Conservation (phyloP, 92 coral and sea anemone species). For the Actinernus sp. region DNA sequence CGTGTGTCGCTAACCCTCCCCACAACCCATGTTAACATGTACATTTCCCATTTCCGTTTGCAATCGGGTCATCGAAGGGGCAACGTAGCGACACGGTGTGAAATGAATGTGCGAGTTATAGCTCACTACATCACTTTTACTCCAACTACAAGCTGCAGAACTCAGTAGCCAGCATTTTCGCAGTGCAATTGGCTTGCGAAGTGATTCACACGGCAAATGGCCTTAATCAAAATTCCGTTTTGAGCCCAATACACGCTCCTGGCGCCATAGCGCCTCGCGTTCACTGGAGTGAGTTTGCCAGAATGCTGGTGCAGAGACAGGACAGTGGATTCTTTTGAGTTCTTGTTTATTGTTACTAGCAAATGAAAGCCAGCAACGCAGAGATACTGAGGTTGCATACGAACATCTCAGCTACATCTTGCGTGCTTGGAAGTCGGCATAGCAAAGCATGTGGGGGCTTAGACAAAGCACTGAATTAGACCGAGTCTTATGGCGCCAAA, state of each 20-base stretch:
- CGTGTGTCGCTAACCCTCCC: slow-evolving; percentile 65
- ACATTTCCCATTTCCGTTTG: slow-evolving; percentile 80
- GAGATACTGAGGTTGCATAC: slow-evolving; percentile 20
- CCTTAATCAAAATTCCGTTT: slow-evolving; percentile 80
- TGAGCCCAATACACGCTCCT: slow-evolving; percentile 65
- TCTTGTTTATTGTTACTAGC: slow-evolving; percentile 20
- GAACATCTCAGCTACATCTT: slow-evolving; percentile 86
- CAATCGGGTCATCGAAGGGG: slow-evolving; percentile 71
- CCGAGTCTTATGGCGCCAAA: slow-evolving; percentile 89
- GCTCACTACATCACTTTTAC: slow-evolving; percentile 47
- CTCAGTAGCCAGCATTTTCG: neutral
- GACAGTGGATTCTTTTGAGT: slow-evolving; percentile 7
- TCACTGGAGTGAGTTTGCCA: slow-evolving; percentile 28
- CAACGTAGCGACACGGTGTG: slow-evolving; percentile 26
- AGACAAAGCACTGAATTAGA: slow-evolving; percentile 96
- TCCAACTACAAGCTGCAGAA: slow-evolving; percentile 7
- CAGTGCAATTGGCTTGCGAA: slow-evolving; percentile 7
- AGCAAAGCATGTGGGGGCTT: slow-evolving; percentile 89
- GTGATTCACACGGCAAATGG: slow-evolving; percentile 56
- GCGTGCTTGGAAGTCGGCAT: slow-evolving; percentile 94
- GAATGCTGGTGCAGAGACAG: slow-evolving; percentile 1
- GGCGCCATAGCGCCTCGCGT: slow-evolving; percentile 81
- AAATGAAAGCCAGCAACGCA: slow-evolving; percentile 33
- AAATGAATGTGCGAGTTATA: neutral
- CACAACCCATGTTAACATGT: slow-evolving; percentile 69